Base-by-base conservation (phyloP, 2,888 invertebrate species). In the Drosophila greeni region DNA sequence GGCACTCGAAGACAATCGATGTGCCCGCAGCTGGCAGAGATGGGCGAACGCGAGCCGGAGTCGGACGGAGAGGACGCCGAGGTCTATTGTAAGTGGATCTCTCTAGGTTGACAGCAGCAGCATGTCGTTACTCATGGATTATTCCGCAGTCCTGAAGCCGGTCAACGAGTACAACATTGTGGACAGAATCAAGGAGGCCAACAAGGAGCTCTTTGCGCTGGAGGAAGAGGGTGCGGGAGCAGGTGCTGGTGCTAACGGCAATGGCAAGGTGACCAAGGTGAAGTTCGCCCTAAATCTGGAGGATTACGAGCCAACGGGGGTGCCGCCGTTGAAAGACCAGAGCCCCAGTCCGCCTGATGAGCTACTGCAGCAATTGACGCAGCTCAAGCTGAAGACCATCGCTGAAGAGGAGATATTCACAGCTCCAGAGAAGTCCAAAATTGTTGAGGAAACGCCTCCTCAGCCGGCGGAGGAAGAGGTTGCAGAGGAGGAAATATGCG, bases 151-250 rank as follows among this genome's bases (percentile, higher is more conserved):
- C 75, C 80, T 88, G 42, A 87, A 87, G 64, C 87, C 87, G 9
- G 89, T 90, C 33, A 90, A 90, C 64, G 91, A 90, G 47, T 91
- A 91, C 81, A 90, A 91, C 76, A 90, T 91, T 62, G 87, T 89
- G 65, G 90, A 91, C 75, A 91, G 90, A 86, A 89, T 91, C 16
- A 90, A 89, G 77, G 89, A 90, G 76, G 91, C 91, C 39, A 91
- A 91, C 78, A 87, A 89, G 66, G 89, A 89, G 75, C 82, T 91
- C 14, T 90, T 90, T 69, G 88, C 87, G 5, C 73, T 76, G 31
- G 73, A 72, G 18, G 73, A 71, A 12, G 60, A 67, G 3, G 71
- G 70, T 16, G 16, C 42, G n/a, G 29, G 3, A 20, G 43, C 7
- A 6, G 43, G 26, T 2, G 18, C 29, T 47, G 45, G 45, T 18